phyloP scores from a whole-genome alignment of 2,888 invertebrate genomes.

The Ophioninae sp. region DNA sequence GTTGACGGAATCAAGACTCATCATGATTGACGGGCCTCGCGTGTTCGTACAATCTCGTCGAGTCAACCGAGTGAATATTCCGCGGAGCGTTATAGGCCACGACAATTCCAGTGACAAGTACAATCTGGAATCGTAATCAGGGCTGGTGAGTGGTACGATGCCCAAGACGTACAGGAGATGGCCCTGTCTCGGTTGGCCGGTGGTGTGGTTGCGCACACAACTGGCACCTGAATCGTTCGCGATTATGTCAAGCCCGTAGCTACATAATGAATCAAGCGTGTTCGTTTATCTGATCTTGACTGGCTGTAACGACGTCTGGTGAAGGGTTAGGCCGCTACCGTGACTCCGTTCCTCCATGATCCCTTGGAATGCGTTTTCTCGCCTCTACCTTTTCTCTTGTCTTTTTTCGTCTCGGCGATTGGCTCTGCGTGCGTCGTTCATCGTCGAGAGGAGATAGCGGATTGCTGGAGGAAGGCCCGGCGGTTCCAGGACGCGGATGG shows the following conservation, averaged over 20 bases:
- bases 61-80: conserved; percentile 20
- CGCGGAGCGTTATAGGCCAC: not conserved
- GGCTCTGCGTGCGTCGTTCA: conserved; percentile 30
- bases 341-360: conserved; percentile 17
- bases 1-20: not conserved
- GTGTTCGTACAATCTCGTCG: conserved; percentile 5
- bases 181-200: conserved; percentile 23
- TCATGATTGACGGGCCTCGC: conserved; percentile 13
- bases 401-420: not conserved
- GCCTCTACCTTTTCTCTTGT: conserved; percentile 3
- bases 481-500: not conserved
- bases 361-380: conserved; percentile 13
- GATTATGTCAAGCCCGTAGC: conserved; percentile 56
- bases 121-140: conserved; percentile 71
- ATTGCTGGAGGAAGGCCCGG: not conserved
- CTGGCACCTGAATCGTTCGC: conserved; percentile 58
- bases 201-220: conserved; percentile 11
- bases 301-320: conserved; percentile 70
- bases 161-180: conserved; percentile 38
- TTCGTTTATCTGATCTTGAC: conserved; percentile 77
- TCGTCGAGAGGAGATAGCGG: conserved; percentile 23
- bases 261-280: conserved; percentile 61
- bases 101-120: conserved; percentile 61
- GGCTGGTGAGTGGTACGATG: not conserved
- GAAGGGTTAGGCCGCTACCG: conserved; percentile 20